Evolutionary conservation across 2,888 invertebrate genomes (phyloP).

Genomic region (Torymus auratus): DNA sequence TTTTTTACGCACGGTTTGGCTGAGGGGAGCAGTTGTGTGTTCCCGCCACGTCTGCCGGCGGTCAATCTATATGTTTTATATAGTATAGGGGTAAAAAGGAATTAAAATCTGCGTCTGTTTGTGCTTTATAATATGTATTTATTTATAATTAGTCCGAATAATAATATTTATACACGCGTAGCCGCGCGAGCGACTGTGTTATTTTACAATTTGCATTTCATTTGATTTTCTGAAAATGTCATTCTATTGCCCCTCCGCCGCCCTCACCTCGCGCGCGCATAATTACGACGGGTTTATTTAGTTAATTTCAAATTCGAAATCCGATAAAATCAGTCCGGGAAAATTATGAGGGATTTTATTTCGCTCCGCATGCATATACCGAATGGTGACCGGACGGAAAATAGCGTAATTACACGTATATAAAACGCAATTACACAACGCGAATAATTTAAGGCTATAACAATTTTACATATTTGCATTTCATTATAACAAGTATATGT

Average conservation of each 20-base stretch:
- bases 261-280: background rate
- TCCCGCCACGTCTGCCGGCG: too few relatives aligned
- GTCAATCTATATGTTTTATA: too few relatives aligned
- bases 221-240: conserved; percentile 5
- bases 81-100: background rate
- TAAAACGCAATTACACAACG: conserved; percentile 5
- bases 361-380: too few relatives aligned
- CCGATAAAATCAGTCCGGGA: background rate
- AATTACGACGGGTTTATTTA: background rate
- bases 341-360: background rate
- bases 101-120: background rate
- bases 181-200: background rate
- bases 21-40: too few relatives aligned
- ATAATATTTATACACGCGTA: background rate
- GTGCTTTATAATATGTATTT: background rate
- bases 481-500: background rate
- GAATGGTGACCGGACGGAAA: background rate
- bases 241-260: background rate
- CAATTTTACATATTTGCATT: background rate
- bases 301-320: background rate
- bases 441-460: conserved; percentile 5
- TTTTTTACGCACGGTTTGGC: too few relatives aligned
- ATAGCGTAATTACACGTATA: background rate
- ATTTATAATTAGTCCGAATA: conserved; percentile 5
- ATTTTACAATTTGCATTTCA: conserved; percentile 6